These are phyloP conservation scores for Pogonus chalceus DNA, from an alignment of 1,140 invertebrate genomes.

Conservation along the genomic window DNA sequence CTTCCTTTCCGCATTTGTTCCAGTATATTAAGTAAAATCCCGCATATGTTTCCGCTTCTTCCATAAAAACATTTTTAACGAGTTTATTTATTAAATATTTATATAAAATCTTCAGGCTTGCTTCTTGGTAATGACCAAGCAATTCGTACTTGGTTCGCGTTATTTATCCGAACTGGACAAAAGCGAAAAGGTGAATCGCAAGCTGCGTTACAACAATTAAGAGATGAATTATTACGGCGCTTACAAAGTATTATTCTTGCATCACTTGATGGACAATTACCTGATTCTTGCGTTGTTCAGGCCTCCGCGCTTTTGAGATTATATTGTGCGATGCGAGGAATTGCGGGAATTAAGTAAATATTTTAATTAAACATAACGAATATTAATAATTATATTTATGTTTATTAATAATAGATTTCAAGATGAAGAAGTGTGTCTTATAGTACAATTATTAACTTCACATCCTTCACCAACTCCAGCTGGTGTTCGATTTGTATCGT, in stretches of 20 bases:
- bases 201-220: constrained; percentile 59
- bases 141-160: constrained; percentile 83
- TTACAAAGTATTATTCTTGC: constrained; percentile 49
- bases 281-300: constrained; percentile 63
- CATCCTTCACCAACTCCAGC: constrained; percentile 82
- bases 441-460: constrained; percentile 78
- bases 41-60: too few species aligned
- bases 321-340: constrained; percentile 85
- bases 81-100: too few species aligned
- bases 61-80: too few species aligned
- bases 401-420: constrained; percentile 51
- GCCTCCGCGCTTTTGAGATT: constrained; percentile 71
- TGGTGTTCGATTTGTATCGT: constrained; percentile 84
- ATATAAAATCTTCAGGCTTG: constrained; percentile 61
- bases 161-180: constrained; percentile 82
- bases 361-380: not conserved
- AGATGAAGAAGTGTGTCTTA: constrained; percentile 80
- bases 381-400: not conserved
- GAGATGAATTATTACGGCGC: constrained; percentile 68
- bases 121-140: constrained; percentile 83
- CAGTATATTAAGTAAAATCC: too few species aligned
- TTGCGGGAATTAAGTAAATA: constrained; percentile 78
- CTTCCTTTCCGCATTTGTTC: too few species aligned
- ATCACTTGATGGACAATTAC: constrained; percentile 44
- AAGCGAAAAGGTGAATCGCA: constrained; percentile 73